Base-by-base conservation (phyloP, 1,140 invertebrate genomes). In the Belonocnema kinseyi region DNA sequence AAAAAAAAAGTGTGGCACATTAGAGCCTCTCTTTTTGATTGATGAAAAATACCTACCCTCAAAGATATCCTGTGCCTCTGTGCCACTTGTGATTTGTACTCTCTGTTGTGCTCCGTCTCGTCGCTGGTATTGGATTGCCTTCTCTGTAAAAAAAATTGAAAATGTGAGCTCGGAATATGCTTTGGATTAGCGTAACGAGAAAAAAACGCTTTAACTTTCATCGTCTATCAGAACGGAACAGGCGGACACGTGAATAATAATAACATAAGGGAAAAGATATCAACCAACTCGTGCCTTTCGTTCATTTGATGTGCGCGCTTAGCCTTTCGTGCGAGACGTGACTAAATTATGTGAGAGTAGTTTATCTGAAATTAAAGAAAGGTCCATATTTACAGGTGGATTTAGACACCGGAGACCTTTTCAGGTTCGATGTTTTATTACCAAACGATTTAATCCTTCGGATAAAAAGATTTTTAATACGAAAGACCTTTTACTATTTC, bases 151-250 rank as follows among this genome's bases (percentile, higher is more conserved):
- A 73, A n/a, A 58, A 85, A 85, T 83, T 58, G 40, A 80, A 86
- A 10, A 11, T 46, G 58, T 82, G 40, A 50, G 46, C 14, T 26
- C 51, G 11, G 40, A 46, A 56, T 10, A 33, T 61, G 1, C 21
- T 66, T 40, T 66, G 26, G 33, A 33, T 66, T 40, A 66, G 33
- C 61, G 46, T 66, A 74, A 78, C 73, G 76, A 82, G 70, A 77
- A 78, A 76, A n/a, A 83, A 58, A 46, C 56, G 76, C 50, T 50
- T 54, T 51, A 76, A 88, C 88, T 90, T 89, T 89, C 89, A 83
- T 88, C 84, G 81, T 19, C 77, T 90, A 89, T 89, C 79, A 89
- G 89, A 84, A 87, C 89, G 88, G 83, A 89, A 89, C 89, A 81
- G 72, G 74, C 40, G 46, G 46, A 33, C 56, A 26, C 12, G 13